Percentiles rank a stretch among this genome's conserved stretches.
Conservation (phyloP, 2,113 vertebrate species). For the Plecturocebus donacophilus region DNA sequence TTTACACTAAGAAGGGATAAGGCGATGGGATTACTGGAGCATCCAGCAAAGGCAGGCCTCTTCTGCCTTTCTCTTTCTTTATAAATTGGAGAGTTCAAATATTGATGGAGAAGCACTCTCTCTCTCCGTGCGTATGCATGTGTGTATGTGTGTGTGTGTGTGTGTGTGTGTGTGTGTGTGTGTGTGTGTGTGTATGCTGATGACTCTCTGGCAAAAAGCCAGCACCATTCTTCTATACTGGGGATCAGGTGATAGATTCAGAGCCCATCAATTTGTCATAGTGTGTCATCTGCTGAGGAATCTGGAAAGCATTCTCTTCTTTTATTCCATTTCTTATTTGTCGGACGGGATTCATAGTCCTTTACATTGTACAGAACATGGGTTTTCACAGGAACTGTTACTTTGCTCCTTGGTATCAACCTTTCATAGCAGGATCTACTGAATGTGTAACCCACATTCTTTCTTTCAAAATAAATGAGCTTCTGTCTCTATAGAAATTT, state of each 20-base stretch:
- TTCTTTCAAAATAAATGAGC: neutral
- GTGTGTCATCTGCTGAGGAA: neutral
- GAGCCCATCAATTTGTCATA: neutral
- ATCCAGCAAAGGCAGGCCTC: neutral
- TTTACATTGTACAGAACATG: neutral
- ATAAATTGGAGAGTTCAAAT: neutral
- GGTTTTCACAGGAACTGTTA: neutral
- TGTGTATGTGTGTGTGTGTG: neutral
- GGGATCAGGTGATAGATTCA: neutral
- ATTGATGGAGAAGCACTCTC: neutral
- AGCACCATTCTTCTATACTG: neutral
- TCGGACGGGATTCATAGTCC: neutral
- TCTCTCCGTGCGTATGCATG: neutral
- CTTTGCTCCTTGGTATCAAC: neutral
- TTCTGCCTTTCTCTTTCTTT: neutral
- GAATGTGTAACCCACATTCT: neutral
- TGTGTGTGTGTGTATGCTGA: neutral
- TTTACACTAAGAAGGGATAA: neutral
- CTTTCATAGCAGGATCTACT: neutral
- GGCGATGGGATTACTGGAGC: neutral
- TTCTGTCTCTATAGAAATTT: neutral
- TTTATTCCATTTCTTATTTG: neutral
- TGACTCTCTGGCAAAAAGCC: neutral
- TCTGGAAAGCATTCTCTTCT: neutral
- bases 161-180: neutral